Evolutionary conservation across 2,888 invertebrate species (phyloP).

Genomic region (Tachystola acroxantha): DNA sequence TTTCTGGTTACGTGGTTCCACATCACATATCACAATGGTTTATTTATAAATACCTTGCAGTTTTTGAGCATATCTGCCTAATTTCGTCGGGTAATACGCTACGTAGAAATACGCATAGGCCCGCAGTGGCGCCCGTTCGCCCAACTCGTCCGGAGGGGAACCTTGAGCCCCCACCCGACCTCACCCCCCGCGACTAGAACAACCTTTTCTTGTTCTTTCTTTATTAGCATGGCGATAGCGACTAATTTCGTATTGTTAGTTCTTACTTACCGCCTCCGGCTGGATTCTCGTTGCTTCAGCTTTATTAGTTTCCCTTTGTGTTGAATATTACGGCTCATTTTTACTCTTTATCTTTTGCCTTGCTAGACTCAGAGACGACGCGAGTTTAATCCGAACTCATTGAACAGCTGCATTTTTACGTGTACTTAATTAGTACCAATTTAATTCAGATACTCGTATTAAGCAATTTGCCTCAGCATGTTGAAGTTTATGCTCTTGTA

Average conservation of each 20-base stretch:
- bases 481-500: no score
- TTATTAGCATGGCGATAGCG: constrained; percentile 28
- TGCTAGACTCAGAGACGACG: not conserved
- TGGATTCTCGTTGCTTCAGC: not conserved
- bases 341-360: not conserved
- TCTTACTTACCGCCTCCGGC: constrained; percentile 16
- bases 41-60: no score
- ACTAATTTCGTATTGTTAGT: constrained; percentile 31
- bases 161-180: constrained; percentile 34
- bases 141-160: constrained; percentile 42
- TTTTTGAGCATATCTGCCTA: constrained; percentile 17
- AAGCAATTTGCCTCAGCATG: no score
- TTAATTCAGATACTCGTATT: no score
- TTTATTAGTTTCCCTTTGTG: constrained; percentile 7
- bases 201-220: constrained; percentile 45
- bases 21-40: no score
- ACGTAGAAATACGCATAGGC: constrained; percentile 61
- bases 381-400: not conserved
- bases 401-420: no score
- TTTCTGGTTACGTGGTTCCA: no score
- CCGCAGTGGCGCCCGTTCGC: constrained; percentile 60
- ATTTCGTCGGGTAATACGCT: constrained; percentile 37
- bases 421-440: no score
- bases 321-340: constrained; percentile 1
- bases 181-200: constrained; percentile 25